phyloP scores from a whole-genome alignment of 2,113 vertebrate genomes.

The Myiagra hebetior region DNA sequence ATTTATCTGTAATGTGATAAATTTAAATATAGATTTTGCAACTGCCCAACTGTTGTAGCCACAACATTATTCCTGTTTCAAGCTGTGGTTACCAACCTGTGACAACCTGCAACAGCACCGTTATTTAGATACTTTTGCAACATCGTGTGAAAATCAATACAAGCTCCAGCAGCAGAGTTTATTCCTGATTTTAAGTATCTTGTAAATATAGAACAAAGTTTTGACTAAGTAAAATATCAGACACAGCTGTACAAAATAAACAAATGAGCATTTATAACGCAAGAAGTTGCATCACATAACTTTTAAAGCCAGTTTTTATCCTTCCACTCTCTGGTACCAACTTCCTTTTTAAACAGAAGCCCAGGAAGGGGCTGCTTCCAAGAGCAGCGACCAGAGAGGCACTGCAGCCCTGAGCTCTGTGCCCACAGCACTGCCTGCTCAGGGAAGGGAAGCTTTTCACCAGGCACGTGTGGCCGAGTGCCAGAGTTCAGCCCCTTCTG shows the following conservation, averaged over 20 bases:
- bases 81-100: not conserved
- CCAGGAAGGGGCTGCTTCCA: not conserved
- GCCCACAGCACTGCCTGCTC: not conserved
- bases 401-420: not conserved
- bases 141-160: not conserved
- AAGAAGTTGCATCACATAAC: not conserved
- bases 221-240: not conserved
- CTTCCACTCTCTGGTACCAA: not conserved
- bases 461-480: not conserved
- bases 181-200: not conserved
- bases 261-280: not conserved
- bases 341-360: not conserved
- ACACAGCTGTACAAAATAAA: not conserved
- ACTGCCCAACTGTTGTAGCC: not conserved
- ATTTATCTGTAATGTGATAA: not conserved
- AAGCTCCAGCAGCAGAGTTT: not conserved
- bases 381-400: not conserved
- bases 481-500: not conserved
- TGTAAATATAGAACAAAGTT: not conserved
- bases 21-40: conserved; percentile 5
- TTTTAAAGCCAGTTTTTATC: not conserved
- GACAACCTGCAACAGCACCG: not conserved
- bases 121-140: not conserved
- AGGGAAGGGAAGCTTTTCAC: not conserved
- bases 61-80: not conserved